Evolutionary conservation across 2,888 invertebrate species (phyloP), one percentile per base, ranked within the genome.

Genomic region (Lasius fuliginosus): DNA sequence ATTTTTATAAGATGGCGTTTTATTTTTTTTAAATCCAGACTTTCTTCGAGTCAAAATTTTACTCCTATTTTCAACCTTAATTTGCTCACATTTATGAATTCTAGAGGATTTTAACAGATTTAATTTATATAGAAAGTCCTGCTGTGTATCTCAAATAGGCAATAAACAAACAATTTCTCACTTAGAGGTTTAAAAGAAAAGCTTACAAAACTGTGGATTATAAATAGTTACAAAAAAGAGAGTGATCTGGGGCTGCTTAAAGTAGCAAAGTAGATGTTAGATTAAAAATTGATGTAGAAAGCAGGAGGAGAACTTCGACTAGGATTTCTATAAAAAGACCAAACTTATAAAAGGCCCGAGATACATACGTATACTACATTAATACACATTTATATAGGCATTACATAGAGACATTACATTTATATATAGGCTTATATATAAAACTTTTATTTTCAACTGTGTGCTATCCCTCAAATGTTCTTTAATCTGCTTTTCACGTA

Each of bases 401-500:
- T 23, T 23, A 23, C 23, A 23, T 23, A 23, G 23, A 23, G 23
- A 23, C 23, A 23, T 23, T 23, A 23, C 23, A 23, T 23, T 23
- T 23, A 23, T 23, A 23, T 23, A 23, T 23, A 23, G 0, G 23
- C 23, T 23, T 69, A 36, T n/a, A 5, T 6, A 53, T n/a, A 58
- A 58, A 58, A 49, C 5, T 75, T 65, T 65, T 36, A 40, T 27
- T 67, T 76, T 36, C 12, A 46, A 65, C 27, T 15, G 4, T 15
- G 4, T 40, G 18, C 27, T 1, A 6, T 27, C 23, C 18, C 18
- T 76, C 2, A 76, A 65, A 75, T 5, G 12, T 64, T 4, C n/a
- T 40, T n/a, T 18, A 77, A 68, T 77, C 40, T 27, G 27, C 40
- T 56, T 40, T 36, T n/a, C 27, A 77, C 49, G 8, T 40, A 23